A percentile compares a stretch with the other conserved stretches of the same genome.
Evolutionary conservation across 2,113 vertebrate species (phyloP).

Genomic region (Silurus meridionalis): DNA sequence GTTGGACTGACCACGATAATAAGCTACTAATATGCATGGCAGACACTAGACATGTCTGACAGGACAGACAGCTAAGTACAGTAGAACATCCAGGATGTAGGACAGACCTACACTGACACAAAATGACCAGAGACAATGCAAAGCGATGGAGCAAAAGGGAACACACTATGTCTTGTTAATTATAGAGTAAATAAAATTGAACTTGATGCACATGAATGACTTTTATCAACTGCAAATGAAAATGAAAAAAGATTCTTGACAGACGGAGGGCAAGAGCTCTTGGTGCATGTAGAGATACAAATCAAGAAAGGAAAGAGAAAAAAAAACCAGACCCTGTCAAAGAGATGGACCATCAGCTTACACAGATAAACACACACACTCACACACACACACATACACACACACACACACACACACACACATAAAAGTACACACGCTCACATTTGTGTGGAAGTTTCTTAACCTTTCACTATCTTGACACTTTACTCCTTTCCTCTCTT

Average conservation of each 20-base stretch:
- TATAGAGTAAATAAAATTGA: conserved; percentile 15
- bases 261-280: not conserved
- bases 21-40: conserved; percentile 37
- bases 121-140: not conserved
- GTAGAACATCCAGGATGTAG: not conserved
- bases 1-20: conserved; percentile 12
- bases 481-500: conserved; percentile 43
- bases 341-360: conserved; percentile 29
- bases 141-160: conserved; percentile 3
- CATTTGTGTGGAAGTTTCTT: conserved; percentile 34
- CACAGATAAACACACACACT: conserved; percentile 36
- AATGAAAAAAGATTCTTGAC: not conserved
- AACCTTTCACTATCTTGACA: conserved; percentile 37
- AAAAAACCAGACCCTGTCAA: not conserved
- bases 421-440: conserved; percentile 21
- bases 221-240: not conserved
- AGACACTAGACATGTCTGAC: conserved; percentile 22
- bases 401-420: conserved; percentile 41
- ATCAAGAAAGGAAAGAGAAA: conserved; percentile 14
- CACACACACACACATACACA: conserved; percentile 42
- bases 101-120: conserved; percentile 21
- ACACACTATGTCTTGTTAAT: not conserved
- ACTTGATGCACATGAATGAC: not conserved
- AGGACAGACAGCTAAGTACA: not conserved
- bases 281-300: not conserved